phyloP scores from a whole-genome alignment of 2,797 vertebrate genomes.

The Oryzias sinensis region DNA sequence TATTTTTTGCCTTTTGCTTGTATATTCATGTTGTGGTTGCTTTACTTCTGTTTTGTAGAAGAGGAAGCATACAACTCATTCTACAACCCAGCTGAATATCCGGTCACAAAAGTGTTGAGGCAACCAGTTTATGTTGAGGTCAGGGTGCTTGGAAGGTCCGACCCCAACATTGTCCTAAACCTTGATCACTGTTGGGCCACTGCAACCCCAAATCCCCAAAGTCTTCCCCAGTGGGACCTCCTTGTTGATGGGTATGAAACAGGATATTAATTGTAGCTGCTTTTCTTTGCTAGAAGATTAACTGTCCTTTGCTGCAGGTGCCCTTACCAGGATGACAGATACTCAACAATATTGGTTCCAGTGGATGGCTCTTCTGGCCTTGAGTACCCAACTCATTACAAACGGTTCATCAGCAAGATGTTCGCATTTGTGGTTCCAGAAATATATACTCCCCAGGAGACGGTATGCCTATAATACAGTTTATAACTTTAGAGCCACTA shows the following conservation, averaged over 20 bases:
- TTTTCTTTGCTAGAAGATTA: background rate
- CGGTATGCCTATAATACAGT: slow-evolving; percentile 32
- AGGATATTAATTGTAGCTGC: background rate
- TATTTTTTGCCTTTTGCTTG: background rate
- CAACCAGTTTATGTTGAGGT: slow-evolving; percentile 73
- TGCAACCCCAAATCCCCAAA: slow-evolving; percentile 38
- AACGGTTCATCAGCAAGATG: slow-evolving; percentile 73
- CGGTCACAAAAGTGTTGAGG: slow-evolving; percentile 68
- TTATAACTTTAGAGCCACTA: too few species aligned
- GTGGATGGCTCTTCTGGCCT: slow-evolving; percentile 59
- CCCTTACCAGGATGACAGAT: slow-evolving; percentile 71
- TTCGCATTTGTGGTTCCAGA: slow-evolving; percentile 67
- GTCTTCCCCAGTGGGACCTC: slow-evolving; percentile 76
- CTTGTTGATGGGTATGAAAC: slow-evolving; percentile 68
- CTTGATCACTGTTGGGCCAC: slow-evolving; percentile 80
- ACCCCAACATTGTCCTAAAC: slow-evolving; percentile 69
- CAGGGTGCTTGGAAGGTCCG: slow-evolving; percentile 57
- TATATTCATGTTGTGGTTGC: background rate
- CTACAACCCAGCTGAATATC: slow-evolving; percentile 70
- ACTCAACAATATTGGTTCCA: slow-evolving; percentile 59
- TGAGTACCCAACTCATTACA: slow-evolving; percentile 66
- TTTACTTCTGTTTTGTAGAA: slow-evolving; percentile 37
- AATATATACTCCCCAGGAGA: slow-evolving; percentile 20
- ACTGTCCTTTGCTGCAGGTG: slow-evolving; percentile 52
- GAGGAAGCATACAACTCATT: slow-evolving; percentile 65